Evolutionary conservation across 2,888 invertebrate species (phyloP).

Genomic region (Caenorhabditis sp.): DNA sequence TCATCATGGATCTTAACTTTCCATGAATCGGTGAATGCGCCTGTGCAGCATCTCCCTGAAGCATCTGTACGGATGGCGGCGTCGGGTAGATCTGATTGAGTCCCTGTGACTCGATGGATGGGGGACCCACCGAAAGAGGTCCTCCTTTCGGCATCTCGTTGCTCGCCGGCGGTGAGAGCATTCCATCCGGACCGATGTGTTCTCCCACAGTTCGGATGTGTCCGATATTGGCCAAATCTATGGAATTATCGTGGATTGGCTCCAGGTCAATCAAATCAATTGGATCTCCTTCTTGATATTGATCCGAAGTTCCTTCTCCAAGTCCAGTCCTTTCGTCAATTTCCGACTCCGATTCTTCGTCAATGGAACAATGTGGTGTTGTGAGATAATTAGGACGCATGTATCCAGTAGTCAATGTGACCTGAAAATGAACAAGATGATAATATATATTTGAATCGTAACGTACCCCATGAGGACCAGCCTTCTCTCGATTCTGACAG

Average conservation of each 20-base stretch:
- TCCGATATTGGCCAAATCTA: conserved; percentile 1
- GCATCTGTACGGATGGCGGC: conserved; percentile 79
- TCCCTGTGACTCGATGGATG: conserved; percentile 67
- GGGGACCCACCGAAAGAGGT: conserved; percentile 72
- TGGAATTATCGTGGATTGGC: background rate
- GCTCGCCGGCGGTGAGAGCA: conserved; percentile 82
- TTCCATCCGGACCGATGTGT: conserved; percentile 57
- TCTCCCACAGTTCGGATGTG: conserved; percentile 42
- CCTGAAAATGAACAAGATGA: background rate
- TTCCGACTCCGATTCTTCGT: conserved; percentile 40
- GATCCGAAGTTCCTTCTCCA: conserved; percentile 59
- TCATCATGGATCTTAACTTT: background rate
- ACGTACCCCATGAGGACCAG: conserved; percentile 31
- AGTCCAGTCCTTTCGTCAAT: conserved; percentile 36
- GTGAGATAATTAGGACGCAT: conserved; percentile 19
- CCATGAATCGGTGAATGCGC: conserved; percentile 43
- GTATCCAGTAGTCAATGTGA: conserved; percentile 1
- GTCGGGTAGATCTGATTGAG: conserved; percentile 82
- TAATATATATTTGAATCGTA: background rate
- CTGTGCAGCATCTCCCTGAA: conserved; percentile 43
- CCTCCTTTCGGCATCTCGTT: conserved; percentile 71
- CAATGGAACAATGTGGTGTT: conserved; percentile 11
- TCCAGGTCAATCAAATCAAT: conserved; percentile 23
- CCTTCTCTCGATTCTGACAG: conserved; percentile 2
- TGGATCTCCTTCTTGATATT: conserved; percentile 33